Base-by-base conservation (phyloP, 2,888 invertebrate genomes). In the Microctonus aethiopoides region DNA sequence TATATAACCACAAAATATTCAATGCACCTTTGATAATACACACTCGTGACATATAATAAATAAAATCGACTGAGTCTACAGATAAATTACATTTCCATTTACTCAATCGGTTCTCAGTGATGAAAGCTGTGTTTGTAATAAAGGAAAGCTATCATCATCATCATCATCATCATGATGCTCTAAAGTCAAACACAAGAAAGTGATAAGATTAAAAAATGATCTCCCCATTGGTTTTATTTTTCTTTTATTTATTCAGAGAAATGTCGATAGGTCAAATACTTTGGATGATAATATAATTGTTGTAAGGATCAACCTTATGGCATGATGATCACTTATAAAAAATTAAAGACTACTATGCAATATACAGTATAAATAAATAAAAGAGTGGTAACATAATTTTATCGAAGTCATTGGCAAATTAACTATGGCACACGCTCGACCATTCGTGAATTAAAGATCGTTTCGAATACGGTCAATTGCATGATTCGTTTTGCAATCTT, bases 401-500 rank as follows among this genome's bases (percentile, higher is more conserved):
- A n/a, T n/a, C n/a, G n/a, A n/a, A 29, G 3, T 29, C 29, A 29
- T 29, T 29, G 29, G 29, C 7, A 29, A 29, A 29, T 29, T 3
- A 7, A n/a, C n/a, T n/a, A n/a, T n/a, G n/a, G n/a, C 7, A 5
- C 7, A 5, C 29, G 3, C 7, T 29, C 22, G 22, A 52, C 22
- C 2, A 0, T 52, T 24, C 20, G 22, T 56, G 63, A 68, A 71
- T 71, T 64, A 69, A 63, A 63, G 63, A 73, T 68, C 71, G 60
- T 73, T 71, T 73, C 67, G 68, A 46, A 57, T 52, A 63, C 32
- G 39, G 51, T 52, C n/a, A n/a, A 56, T 32, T 56, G 32, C 32
- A 10, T 16, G 26, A 16, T 56, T 32, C 13, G 32, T 56, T 59
- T 59, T 20, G 32, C 52, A 51, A 34, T 41, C 34, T 29, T 29